Evolutionary conservation across 2,797 vertebrate species (phyloP), one percentile per base, ranked within the genome.

Genomic region (Notamacropus eugenii): DNA sequence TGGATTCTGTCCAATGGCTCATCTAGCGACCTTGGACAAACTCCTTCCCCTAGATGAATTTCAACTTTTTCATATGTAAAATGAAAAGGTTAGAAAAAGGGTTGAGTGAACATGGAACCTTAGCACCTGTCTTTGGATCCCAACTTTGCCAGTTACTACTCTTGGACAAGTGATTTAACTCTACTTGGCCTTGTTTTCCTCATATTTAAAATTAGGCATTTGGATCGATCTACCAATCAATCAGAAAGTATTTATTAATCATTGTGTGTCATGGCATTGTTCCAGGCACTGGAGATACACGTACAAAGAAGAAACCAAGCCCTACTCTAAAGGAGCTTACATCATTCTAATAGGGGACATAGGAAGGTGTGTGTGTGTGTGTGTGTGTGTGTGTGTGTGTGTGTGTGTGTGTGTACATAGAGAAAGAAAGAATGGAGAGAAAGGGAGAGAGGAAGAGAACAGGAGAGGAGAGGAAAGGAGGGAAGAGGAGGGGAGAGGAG

Each of bases 401-500:
- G 3, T 59, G 28, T 12, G 8, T 58, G 24, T 57, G 6, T 27
- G 13, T 56, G 55, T 56, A 16, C 55, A 57, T 6, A 52, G 52
- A 52, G 52, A 52, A 52, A 52, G 6, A 52, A 52, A 52, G 52
- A 52, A 52, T 6, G 6, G 52, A 52, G 6, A 52, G 52, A 52
- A 52, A 52, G 52, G 52, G 52, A 52, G 52, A 52, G 52, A 52
- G 52, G 55, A 14, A 22, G 55, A 56, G 55, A 22, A 46, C 46
- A 46, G 3, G 55, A 24, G 55, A 56, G 55, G 22, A 19, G 55
- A 24, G 14, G 55, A 24, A 3, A 6, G 5, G 56, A 56, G 56
- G 2, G 22, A 2, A 24, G 2, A 24, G 2, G n/a, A 74, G 5
- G 5, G 22, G 46, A 24, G 10, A 0, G 4, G 2, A 16, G 4